phyloP scores from a whole-genome alignment of 2,888 invertebrate species.

The Erebia aethiops region DNA sequence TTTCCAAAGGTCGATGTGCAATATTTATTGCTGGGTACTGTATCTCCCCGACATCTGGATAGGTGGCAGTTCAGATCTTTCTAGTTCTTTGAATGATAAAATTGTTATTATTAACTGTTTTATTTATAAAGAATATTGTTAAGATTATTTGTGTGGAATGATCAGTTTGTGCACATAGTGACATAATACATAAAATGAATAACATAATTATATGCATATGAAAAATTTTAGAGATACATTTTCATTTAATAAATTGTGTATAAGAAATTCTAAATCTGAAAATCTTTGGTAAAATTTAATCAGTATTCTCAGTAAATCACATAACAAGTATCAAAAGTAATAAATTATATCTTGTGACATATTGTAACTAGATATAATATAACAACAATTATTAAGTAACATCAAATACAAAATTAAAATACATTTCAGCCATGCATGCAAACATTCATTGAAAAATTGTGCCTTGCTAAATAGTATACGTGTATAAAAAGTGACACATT shows the following conservation, averaged over 20 bases:
- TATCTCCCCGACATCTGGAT: too few relatives aligned
- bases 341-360: not conserved
- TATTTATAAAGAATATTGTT: not conserved
- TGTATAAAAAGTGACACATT: not conserved
- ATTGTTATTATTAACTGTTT: not conserved
- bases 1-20: too few relatives aligned
- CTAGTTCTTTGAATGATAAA: not conserved
- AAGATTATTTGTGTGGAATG: conserved; percentile 1
- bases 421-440: not conserved
- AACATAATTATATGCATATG: not conserved
- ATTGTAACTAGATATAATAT: not conserved
- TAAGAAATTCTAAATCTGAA: not conserved
- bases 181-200: too few relatives aligned
- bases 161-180: not conserved
- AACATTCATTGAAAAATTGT: not conserved
- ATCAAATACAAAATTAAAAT: not conserved
- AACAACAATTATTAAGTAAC: not conserved
- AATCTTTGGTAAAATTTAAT: not conserved
- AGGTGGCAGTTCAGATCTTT: not conserved
- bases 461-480: not conserved
- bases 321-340: not conserved
- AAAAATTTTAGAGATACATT: not conserved
- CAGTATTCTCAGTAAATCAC: not conserved
- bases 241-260: not conserved
- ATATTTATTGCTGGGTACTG: too few relatives aligned